A percentile compares a stretch with the other conserved stretches of the same genome.
phyloP scores from a whole-genome alignment of 2,797 vertebrate genomes.

The Podargus strigoides region DNA sequence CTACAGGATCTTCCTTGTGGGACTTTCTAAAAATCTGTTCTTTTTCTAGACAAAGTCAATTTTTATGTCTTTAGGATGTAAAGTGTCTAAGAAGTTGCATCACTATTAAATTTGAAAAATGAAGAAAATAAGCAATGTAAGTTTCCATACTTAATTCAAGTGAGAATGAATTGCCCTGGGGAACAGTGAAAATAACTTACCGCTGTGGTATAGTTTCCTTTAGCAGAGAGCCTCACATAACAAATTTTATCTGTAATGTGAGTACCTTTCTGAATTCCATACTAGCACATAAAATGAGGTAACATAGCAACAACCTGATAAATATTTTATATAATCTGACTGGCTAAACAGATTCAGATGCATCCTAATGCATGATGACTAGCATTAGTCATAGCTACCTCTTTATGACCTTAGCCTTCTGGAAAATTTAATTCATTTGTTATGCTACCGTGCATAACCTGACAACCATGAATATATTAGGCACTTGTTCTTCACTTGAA shows the following conservation, averaged over 20 bases:
- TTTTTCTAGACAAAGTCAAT: neutral
- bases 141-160: neutral
- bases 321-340: neutral
- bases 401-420: neutral
- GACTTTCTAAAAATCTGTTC: neutral
- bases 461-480: neutral
- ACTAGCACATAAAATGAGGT: neutral
- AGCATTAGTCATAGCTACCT: conserved; percentile 1
- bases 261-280: neutral
- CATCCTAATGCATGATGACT: neutral
- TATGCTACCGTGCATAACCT: neutral
- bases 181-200: neutral
- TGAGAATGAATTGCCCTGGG: neutral
- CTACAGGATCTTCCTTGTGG: neutral
- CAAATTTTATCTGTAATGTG: neutral
- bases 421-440: conserved; percentile 18
- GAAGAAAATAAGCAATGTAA: neutral
- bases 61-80: neutral
- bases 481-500: neutral
- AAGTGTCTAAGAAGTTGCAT: neutral
- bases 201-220: neutral
- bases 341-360: neutral
- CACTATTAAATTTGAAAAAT: neutral
- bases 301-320: neutral
- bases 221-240: neutral